Evolutionary conservation across 2,888 invertebrate species (phyloP).

Genomic region (Chalcis sispes): DNA sequence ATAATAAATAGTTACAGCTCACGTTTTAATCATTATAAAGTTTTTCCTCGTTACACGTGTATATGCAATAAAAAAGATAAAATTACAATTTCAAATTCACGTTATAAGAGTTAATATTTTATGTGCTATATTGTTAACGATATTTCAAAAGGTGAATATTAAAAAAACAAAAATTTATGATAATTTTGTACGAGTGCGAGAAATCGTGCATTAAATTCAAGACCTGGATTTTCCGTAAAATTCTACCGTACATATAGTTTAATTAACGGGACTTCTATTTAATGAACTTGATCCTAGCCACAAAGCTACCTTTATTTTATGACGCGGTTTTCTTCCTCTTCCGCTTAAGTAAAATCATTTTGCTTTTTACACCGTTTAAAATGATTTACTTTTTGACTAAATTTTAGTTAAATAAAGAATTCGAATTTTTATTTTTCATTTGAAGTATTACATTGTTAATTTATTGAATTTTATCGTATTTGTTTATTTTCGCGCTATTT

Average conservation of each 20-base stretch:
- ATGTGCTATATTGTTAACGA: neutral
- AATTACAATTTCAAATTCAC: neutral
- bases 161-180: neutral
- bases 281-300: neutral
- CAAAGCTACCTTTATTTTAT: conserved; percentile 11
- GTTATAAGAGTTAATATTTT: neutral
- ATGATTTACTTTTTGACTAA: neutral
- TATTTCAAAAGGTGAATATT: neutral
- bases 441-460: neutral
- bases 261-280: conserved; percentile 5
- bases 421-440: too few relatives aligned
- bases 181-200: neutral
- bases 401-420: neutral
- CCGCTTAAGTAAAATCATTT: neutral
- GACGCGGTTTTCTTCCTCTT: conserved; percentile 1
- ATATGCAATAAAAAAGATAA: neutral
- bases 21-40: neutral
- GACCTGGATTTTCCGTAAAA: neutral
- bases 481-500: neutral
- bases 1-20: neutral
- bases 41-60: too few relatives aligned
- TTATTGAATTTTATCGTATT: neutral
- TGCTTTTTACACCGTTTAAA: neutral
- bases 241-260: neutral
- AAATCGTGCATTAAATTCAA: neutral